Percentiles rank a stretch among this genome's conserved stretches.
phyloP scores from a whole-genome alignment of 2,797 vertebrate genomes.

The Triplophysa bombifrons region DNA sequence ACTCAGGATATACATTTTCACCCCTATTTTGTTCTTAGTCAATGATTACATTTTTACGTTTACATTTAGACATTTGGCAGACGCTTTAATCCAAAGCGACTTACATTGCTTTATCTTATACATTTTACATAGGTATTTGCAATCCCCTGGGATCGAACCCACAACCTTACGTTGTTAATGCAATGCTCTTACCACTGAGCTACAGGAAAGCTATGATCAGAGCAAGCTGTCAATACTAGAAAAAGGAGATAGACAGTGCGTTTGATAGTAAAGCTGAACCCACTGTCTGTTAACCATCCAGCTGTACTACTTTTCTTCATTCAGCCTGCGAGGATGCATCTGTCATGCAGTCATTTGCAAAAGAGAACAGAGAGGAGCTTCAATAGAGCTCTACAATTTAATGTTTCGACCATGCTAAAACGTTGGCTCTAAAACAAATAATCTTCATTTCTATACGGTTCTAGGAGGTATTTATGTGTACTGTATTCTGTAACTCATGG shows the following conservation, averaged over 20 bases:
- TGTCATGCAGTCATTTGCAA: conserved; percentile 18
- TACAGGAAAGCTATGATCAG: too few species aligned
- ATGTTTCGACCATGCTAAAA: conserved; percentile 6
- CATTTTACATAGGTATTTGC: too few species aligned
- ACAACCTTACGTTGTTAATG: too few species aligned
- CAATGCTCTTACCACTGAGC: too few species aligned
- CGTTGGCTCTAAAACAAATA: not conserved
- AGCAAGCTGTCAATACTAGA: not conserved
- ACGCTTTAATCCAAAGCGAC: too few species aligned
- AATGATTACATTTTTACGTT: too few species aligned
- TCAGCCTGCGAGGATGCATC: conserved; percentile 42
- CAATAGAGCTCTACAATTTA: conserved; percentile 1
- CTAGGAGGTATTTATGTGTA: not conserved
- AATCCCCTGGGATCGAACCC: too few species aligned
- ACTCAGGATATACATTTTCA: not conserved
- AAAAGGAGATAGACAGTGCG: not conserved
- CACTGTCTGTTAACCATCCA: conserved; percentile 23
- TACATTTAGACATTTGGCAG: too few species aligned
- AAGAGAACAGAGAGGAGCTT: conserved; percentile 3
- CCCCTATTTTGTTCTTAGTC: not conserved
- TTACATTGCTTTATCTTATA: too few species aligned
- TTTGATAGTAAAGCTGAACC: conserved; percentile 8
- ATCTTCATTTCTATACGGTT: not conserved
- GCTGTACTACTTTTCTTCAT: conserved; percentile 45
- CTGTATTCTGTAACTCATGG: conserved; percentile 45